phyloP scores from a whole-genome alignment of 1,140 invertebrate species.

The Lordiphosa mommai region DNA sequence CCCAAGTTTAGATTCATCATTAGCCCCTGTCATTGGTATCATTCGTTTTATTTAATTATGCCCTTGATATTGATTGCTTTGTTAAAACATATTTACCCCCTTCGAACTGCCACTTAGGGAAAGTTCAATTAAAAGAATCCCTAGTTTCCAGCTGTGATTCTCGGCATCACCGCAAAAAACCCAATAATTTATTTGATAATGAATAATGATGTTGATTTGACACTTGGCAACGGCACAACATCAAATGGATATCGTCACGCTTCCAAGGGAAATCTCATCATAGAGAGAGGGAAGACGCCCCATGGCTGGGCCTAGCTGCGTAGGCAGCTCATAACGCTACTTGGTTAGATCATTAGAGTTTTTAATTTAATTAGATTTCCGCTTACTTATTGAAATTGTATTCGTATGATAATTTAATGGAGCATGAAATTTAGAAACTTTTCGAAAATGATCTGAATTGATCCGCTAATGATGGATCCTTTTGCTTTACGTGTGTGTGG shows the following conservation, averaged over 20 bases:
- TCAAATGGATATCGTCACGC: conserved; percentile 67
- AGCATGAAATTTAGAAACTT: conserved; percentile 61
- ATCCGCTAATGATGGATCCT: conserved; percentile 56
- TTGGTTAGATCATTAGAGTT: conserved; percentile 44
- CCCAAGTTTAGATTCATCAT: conserved; percentile 36
- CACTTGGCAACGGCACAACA: conserved; percentile 42
- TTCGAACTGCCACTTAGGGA: conserved; percentile 34
- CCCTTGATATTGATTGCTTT: conserved; percentile 75
- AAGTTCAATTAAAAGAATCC: conserved; percentile 69
- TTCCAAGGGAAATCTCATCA: conserved; percentile 15
- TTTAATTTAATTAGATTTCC: conserved; percentile 71
- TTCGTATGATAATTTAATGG: conserved; percentile 60
- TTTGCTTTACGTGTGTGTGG: conserved; percentile 41
- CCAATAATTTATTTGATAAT: conserved; percentile 75
- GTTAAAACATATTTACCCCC: conserved; percentile 71
- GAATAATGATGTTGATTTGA: conserved; percentile 78
- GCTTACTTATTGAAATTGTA: conserved; percentile 17
- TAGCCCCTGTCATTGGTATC: conserved; percentile 70
- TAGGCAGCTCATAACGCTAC: conserved; percentile 52
- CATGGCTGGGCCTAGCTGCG: conserved; percentile 22
- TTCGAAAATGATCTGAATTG: conserved; percentile 26
- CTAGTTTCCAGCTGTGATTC: conserved; percentile 54
- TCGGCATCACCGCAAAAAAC: conserved; percentile 57
- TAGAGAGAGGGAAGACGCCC: conserved; percentile 1
- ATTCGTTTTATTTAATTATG: conserved; percentile 79